A percentile compares a stretch with the other conserved stretches of the same genome.
phyloP scores from a whole-genome alignment of 2,113 vertebrate species.

The Pygoscelis antarcticus region DNA sequence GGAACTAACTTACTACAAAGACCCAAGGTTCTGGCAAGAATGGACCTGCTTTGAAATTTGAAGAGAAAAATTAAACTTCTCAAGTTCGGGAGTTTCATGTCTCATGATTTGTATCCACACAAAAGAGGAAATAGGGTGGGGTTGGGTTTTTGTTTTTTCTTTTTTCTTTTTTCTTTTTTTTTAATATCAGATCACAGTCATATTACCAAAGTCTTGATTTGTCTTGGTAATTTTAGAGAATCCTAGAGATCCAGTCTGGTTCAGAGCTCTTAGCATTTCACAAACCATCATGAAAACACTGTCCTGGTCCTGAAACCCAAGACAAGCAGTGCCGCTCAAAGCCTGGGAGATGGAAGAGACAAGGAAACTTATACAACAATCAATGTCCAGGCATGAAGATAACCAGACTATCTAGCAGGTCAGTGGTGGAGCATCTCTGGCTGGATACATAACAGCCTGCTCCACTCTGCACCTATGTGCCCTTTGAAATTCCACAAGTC shows the following conservation, averaged over 20 bases:
- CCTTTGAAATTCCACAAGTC: background rate
- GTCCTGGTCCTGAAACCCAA: background rate
- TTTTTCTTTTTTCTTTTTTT: background rate
- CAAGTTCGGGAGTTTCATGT: background rate
- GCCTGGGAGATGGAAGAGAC: background rate
- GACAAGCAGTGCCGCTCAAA: background rate
- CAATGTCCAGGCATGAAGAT: rapidly evolving
- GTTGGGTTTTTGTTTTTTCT: rapidly evolving
- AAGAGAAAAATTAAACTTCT: background rate
- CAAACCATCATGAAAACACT: background rate
- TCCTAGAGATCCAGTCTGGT: background rate
- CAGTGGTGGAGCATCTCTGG: background rate
- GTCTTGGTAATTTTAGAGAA: background rate
- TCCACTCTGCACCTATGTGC: background rate
- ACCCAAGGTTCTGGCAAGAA: background rate
- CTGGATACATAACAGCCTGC: background rate
- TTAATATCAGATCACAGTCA: background rate
- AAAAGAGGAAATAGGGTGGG: background rate
- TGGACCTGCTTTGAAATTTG: background rate
- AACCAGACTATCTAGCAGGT: background rate
- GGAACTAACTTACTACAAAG: background rate
- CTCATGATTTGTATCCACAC: background rate
- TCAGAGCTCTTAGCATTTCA: background rate
- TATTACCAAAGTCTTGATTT: background rate
- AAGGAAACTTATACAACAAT: background rate